Conservation (phyloP, 2,888 invertebrate species). For the Drosophila trichaetosa region DNA sequence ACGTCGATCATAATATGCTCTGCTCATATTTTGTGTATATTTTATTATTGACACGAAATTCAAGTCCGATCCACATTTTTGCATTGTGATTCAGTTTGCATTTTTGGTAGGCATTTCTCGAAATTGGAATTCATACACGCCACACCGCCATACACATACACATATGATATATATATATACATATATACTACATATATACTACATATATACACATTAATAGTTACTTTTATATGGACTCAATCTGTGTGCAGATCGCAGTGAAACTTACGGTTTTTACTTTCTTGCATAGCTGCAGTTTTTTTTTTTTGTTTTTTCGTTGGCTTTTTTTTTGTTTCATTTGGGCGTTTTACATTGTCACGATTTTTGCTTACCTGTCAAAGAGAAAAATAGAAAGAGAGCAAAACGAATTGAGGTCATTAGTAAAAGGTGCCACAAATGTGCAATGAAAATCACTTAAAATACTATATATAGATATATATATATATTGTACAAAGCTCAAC, state of each 20-base stretch:
- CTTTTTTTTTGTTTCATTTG: constrained; percentile 35
- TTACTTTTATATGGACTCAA: constrained; percentile 49
- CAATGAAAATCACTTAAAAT: constrained; percentile 44
- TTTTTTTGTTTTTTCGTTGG: constrained; percentile 1
- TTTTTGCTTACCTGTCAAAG: constrained; percentile 77
- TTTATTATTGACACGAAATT: constrained; percentile 71
- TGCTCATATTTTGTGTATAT: constrained; percentile 19
- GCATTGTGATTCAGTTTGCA: constrained; percentile 76
- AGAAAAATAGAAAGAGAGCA: constrained; percentile 66
- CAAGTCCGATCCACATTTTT: constrained; percentile 58
- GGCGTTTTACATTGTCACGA: constrained; percentile 74
- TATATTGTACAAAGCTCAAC: background rate
- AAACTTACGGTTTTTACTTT: constrained; percentile 69
- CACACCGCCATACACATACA: constrained; percentile 12
- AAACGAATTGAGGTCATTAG: constrained; percentile 75
- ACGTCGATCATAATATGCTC: background rate
- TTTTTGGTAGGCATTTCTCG: constrained; percentile 57
- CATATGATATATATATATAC: background rate
- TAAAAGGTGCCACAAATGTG: constrained; percentile 61
- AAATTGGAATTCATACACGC: constrained; percentile 43
- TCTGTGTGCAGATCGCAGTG: constrained; percentile 59
- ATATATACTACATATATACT: background rate
- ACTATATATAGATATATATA: background rate
- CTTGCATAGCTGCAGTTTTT: constrained; percentile 54
- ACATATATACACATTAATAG: constrained; percentile 14